These are phyloP conservation scores for Tauraco erythrolophus DNA, from an alignment of 2,113 vertebrate genomes.

Conservation along the genomic window DNA sequence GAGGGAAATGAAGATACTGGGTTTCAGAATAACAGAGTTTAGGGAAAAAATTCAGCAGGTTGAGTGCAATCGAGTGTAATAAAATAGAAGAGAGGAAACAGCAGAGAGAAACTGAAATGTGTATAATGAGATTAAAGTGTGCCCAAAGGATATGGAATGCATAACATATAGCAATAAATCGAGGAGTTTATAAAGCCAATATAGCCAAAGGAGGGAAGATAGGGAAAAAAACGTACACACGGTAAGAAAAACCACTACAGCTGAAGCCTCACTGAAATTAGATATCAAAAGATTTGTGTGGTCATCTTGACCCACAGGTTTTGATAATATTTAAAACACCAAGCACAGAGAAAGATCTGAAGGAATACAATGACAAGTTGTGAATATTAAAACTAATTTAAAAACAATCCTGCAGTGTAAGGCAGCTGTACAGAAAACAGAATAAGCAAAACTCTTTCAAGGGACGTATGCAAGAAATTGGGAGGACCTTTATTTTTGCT, in stretches of 20 bases:
- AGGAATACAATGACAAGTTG: not conserved
- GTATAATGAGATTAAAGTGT: constrained; percentile 60
- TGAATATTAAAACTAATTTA: not conserved
- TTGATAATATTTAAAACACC: not conserved
- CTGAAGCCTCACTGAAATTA: not conserved
- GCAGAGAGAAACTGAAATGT: constrained; percentile 27
- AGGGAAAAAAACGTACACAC: not conserved
- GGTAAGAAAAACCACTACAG: not conserved
- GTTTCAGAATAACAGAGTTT: constrained; percentile 19
- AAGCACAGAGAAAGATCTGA: not conserved
- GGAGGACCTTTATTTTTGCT: not conserved
- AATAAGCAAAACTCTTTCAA: not conserved
- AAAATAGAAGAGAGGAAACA: constrained; percentile 30
- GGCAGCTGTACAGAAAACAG: not conserved
- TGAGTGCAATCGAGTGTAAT: constrained; percentile 28
- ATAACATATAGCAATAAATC: not conserved
- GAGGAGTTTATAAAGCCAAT: not conserved
- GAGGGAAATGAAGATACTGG: not conserved
- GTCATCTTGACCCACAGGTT: not conserved
- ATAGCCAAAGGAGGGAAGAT: not conserved
- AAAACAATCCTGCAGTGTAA: not conserved
- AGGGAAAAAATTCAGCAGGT: not conserved
- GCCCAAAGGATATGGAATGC: constrained; percentile 52
- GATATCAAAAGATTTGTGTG: not conserved
- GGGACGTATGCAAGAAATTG: not conserved